Evolutionary conservation across 2,113 vertebrate genomes (phyloP).

Genomic region (Symphodus melops): DNA sequence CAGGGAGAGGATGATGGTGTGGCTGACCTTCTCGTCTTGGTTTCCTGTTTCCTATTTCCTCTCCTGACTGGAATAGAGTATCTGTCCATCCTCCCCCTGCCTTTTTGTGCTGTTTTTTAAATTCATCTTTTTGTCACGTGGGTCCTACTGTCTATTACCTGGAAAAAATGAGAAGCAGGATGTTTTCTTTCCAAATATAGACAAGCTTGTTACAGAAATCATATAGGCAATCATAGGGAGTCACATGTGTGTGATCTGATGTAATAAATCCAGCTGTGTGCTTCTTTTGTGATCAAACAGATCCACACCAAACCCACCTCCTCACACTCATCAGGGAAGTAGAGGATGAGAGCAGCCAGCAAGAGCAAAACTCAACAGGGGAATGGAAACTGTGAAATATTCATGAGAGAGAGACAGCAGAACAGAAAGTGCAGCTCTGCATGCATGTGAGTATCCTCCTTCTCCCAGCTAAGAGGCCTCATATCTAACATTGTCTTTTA

Average conservation of each 20-base stretch:
- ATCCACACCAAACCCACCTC: slow-evolving; percentile 17
- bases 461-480: slow-evolving; percentile 27
- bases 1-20: slow-evolving; percentile 28
- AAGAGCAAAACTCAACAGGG: slow-evolving; percentile 42
- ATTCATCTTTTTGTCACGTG: background rate
- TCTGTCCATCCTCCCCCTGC: slow-evolving; percentile 17
- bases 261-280: slow-evolving; percentile 7
- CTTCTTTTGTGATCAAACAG: background rate
- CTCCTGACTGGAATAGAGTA: slow-evolving; percentile 5
- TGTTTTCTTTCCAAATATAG: background rate
- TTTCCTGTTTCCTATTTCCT: slow-evolving; percentile 71
- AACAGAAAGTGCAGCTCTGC: slow-evolving; percentile 18
- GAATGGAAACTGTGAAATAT: slow-evolving; percentile 66
- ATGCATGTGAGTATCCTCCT: slow-evolving; percentile 21
- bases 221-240: background rate
- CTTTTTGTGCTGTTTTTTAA: background rate
- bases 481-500: slow-evolving; percentile 60
- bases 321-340: slow-evolving; percentile 1
- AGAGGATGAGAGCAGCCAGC: slow-evolving; percentile 20
- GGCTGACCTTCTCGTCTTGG: slow-evolving; percentile 60
- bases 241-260: background rate
- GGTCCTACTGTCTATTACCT: background rate
- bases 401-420: slow-evolving; percentile 57
- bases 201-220: background rate
- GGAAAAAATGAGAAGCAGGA: background rate